These are phyloP conservation scores for Porites cylindrica DNA, from an alignment of 92 coral and sea anemone genomes.

Conservation along the genomic window DNA sequence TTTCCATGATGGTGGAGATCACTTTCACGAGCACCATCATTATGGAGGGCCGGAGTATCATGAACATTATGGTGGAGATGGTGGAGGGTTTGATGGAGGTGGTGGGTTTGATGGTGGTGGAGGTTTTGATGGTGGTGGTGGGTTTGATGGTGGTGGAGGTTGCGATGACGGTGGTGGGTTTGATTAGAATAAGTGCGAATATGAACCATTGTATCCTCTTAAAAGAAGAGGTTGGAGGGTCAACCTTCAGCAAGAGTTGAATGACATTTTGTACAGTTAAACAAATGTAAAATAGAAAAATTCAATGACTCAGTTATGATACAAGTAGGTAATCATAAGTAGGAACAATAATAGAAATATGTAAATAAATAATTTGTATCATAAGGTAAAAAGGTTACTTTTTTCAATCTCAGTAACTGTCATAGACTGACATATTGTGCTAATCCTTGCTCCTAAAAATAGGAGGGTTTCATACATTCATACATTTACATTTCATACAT, in stretches of 20 bases:
- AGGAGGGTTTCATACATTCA: too few species aligned
- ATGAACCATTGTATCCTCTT: background rate
- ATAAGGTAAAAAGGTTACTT: too few species aligned
- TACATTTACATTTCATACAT: too few species aligned
- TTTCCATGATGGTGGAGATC: constrained; percentile 78
- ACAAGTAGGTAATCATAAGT: too few species aligned
- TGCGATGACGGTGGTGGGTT: constrained; percentile 45
- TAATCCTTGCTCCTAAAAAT: too few species aligned
- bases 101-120: constrained; percentile 71
- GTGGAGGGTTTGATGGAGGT: constrained; percentile 66
- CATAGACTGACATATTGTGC: too few species aligned
- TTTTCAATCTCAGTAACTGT: too few species aligned
- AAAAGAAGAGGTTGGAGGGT: background rate
- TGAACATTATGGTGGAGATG: constrained; percentile 65
- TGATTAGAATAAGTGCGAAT: constrained; percentile 10
- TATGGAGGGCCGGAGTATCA: constrained; percentile 53
- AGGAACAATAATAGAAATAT: too few species aligned
- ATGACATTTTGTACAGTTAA: background rate
- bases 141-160: constrained; percentile 38
- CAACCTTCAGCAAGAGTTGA: background rate
- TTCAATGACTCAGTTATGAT: too few species aligned
- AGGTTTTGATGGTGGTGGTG: constrained; percentile 69
- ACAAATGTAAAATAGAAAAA: background rate
- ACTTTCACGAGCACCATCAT: constrained; percentile 77
- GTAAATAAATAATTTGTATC: too few species aligned